These are phyloP conservation scores for Galbula dea DNA, from an alignment of 2,113 vertebrate species.

Conservation along the genomic window DNA sequence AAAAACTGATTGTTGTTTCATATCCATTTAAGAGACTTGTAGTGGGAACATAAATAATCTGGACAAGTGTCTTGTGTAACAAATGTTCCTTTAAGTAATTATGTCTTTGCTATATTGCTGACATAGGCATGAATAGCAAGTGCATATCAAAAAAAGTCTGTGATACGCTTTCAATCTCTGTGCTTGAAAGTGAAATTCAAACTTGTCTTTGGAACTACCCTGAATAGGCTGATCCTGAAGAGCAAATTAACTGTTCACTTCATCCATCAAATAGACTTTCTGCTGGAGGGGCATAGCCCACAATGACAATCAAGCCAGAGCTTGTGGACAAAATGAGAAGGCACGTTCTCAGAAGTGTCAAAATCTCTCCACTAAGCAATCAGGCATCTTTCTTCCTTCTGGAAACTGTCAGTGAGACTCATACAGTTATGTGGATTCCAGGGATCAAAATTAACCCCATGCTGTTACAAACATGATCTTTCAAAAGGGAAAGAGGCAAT, in stretches of 20 bases:
- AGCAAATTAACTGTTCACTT: neutral
- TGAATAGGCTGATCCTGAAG: neutral
- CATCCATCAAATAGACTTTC: neutral
- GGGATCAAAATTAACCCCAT: neutral
- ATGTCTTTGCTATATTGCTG: conserved; percentile 8
- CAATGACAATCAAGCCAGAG: neutral
- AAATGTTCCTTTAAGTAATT: conserved; percentile 52
- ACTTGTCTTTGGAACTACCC: neutral
- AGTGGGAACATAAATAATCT: neutral
- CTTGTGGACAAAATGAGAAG: neutral
- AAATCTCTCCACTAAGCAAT: neutral
- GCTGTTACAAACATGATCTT: neutral
- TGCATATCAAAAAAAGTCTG: neutral
- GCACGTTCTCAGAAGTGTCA: neutral
- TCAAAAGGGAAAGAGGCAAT: neutral
- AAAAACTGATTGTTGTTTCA: neutral
- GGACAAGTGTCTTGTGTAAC: neutral
- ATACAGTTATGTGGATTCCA: neutral
- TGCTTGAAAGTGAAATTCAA: neutral
- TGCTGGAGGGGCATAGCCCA: neutral
- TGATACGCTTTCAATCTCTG: neutral
- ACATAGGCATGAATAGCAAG: neutral
- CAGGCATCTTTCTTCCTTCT: neutral
- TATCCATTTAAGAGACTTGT: neutral
- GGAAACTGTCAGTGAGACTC: neutral